Evolutionary conservation across 1,140 invertebrate genomes (phyloP), one percentile per base, ranked within the genome.

Genomic region (Papilio glaucus): DNA sequence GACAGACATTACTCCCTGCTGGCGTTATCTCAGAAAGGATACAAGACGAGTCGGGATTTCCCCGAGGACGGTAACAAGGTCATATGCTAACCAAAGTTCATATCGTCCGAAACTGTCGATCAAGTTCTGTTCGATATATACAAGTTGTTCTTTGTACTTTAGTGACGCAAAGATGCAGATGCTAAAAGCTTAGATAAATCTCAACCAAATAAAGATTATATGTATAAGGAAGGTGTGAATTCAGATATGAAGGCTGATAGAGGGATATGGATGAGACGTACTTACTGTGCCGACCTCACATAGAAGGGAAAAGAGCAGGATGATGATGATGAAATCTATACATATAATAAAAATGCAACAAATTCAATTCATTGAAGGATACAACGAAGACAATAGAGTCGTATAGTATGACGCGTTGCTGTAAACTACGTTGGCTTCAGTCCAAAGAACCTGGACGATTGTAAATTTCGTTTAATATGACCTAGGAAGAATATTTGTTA

Each of bases 31-130:
- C 39, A 67, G 39, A 45, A 67, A 67, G 63, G 63, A 45, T 67
- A 24, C 12, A 67, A 67, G 63, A 29, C 24, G 39, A 67, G 39
- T 21, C 10, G 63, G 63, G 41, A 67, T 67, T 67, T 67, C 63
- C 63, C 63, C 10, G 12, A n/a, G 63, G 63, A 67, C 21, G 26
- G 12, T 67, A 42, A 67, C 63, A 67, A 67, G 63, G 63, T 67
- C 39, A 26, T 67, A 39, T 39, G 39, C 24, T 26, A 29, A 67
- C 21, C 63, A 18, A 42, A 67, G 63, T 45, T 67, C 63, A 67
- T 67, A 29, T 42, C 63, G 37, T 10, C 33, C n/a, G 62, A 42
- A 67, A 67, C 63, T 41, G 63, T 45, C 45, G 18, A 67, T 67
- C 12, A 45, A 67, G 38, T 45, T 67, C 10, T 4, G 10, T 33